These are phyloP conservation scores for Orius insidiosus DNA, from an alignment of 1,140 invertebrate species.

Conservation along the genomic window DNA sequence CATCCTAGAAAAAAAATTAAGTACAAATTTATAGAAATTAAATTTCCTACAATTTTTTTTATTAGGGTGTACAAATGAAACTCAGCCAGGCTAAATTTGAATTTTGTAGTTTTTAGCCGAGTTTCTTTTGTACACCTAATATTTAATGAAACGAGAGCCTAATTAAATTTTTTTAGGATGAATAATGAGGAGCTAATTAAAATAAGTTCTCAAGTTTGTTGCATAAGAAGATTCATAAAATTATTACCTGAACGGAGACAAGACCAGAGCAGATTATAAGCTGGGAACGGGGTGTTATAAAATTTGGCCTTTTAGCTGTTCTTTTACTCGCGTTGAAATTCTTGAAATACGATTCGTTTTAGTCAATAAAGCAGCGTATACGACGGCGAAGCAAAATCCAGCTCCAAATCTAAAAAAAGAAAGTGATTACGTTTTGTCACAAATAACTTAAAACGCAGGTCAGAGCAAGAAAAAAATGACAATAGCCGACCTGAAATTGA, in stretches of 20 bases:
- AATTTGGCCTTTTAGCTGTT: slow-evolving; percentile 71
- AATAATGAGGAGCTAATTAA: not conserved
- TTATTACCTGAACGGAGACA: slow-evolving; percentile 55
- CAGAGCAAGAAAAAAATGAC: not conserved
- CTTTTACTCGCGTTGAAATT: slow-evolving; percentile 80
- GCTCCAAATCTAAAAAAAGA: slow-evolving; percentile 50
- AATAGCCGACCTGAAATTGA: not conserved
- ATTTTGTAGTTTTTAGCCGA: no score
- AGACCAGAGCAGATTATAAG: slow-evolving; percentile 71
- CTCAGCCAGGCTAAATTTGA: no score
- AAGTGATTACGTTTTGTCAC: slow-evolving; percentile 4
- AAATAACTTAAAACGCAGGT: not conserved
- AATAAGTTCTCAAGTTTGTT: not conserved
- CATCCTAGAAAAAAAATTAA: no score
- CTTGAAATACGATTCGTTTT: slow-evolving; percentile 83
- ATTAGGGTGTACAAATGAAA: no score
- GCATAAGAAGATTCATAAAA: not conserved
- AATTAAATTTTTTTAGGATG: no score
- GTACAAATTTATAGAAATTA: no score
- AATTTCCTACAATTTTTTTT: no score
- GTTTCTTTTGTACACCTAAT: no score
- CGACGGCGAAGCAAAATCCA: slow-evolving; percentile 79
- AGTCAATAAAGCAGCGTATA: slow-evolving; percentile 77
- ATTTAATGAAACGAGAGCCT: no score
- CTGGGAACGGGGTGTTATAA: slow-evolving; percentile 87